Conservation (phyloP, 2,888 invertebrate species). For the Drosophila heteroneura region DNA sequence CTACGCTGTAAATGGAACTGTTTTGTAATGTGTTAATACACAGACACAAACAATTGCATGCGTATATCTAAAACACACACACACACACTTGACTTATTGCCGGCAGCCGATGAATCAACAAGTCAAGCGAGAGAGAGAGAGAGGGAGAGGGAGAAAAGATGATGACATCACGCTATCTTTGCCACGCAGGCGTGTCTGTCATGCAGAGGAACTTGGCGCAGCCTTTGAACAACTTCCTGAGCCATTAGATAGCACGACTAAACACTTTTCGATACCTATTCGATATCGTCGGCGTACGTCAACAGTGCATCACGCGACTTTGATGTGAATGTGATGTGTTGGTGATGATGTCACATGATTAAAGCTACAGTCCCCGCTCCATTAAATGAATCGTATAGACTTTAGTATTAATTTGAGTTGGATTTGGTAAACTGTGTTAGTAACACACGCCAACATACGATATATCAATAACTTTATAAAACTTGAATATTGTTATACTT, state of each 20-base stretch:
- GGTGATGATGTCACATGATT: constrained; percentile 72
- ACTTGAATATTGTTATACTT: not conserved
- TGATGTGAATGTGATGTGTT: constrained; percentile 4
- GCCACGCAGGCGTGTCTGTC: constrained; percentile 53
- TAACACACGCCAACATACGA: not conserved
- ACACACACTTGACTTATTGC: constrained; percentile 15
- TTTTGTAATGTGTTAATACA: constrained; percentile 25
- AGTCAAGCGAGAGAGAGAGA: constrained; percentile 18
- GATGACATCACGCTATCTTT: constrained; percentile 51
- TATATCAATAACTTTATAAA: not conserved
- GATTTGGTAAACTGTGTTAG: not conserved
- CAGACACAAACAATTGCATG: constrained; percentile 8
- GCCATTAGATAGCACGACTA: not conserved
- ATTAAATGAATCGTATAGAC: not conserved
- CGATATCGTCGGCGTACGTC: constrained; percentile 23
- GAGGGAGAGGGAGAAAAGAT: constrained; percentile 12
- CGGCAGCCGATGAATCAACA: constrained; percentile 60
- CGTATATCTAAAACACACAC: constrained; percentile 35
- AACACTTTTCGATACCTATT: constrained; percentile 16
- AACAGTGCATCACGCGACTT: constrained; percentile 53
- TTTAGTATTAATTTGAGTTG: not conserved
- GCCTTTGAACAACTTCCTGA: constrained; percentile 31
- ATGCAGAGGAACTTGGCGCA: constrained; percentile 32
- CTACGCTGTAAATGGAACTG: constrained; percentile 41
- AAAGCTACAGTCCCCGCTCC: constrained; percentile 32